Evolutionary conservation across 2,888 invertebrate species (phyloP), one percentile per base, ranked within the genome.

Genomic region (Melitaea athalia): DNA sequence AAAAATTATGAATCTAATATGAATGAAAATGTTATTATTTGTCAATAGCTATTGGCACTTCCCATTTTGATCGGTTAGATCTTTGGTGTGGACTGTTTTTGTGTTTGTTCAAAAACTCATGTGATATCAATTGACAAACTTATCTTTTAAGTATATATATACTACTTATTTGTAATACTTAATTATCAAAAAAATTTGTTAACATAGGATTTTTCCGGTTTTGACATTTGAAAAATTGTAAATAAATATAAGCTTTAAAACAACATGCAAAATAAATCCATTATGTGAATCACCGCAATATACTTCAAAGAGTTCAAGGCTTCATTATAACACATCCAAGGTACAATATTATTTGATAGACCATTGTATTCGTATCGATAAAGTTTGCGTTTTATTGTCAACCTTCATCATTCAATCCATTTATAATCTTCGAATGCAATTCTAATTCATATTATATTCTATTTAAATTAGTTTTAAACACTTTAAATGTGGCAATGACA

Each of bases 351-450:
- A 65, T 76, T 75, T 78, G 80, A 81, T 81, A 75, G 79, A 77
- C 78, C 65, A 81, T 81, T 81, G 81, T 79, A 69, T 78, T 71
- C 59, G 67, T 71, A 75, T 78, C 68, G 64, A 76, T 75, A 47
- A 49, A 14, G n/a, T 24, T 42, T 77, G 69, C 64, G 71, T 70
- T 76, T 73, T 72, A 69, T 59, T 64, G 70, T 43, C 49, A 70
- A 65, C 75, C 76, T 76, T 77, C 75, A 69, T 64, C 43, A 64
- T 45, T 49, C 62, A 62, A 52, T 59, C 57, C 62, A 31, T 69
- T 69, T 62, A 52, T 49, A 55, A 11, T 42, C 47, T 49, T 49
- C 14, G n/a, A 49, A 49, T 49, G 47, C n/a, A n/a, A 49, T n/a
- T 49, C n/a, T 14, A 49, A n/a, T 49, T 49, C 6, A 49, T 14